Conservation (phyloP, 2,797 vertebrate genomes). For the Hapalemur alaotrensis region DNA sequence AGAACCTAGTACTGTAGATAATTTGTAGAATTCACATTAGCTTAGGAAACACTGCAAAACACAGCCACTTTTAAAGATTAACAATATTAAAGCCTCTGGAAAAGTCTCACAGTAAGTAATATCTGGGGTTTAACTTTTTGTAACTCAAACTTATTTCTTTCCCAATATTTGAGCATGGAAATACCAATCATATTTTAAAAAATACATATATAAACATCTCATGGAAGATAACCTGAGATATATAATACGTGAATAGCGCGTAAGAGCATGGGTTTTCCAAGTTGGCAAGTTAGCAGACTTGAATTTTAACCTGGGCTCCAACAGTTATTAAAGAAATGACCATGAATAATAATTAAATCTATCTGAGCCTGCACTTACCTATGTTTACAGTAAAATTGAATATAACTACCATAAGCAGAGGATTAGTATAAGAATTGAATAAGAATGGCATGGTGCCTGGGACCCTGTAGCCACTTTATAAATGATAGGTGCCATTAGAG, state of each 20-base stretch:
- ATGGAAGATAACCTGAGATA: background rate
- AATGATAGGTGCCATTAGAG: background rate
- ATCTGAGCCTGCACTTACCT: background rate
- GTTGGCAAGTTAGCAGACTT: background rate
- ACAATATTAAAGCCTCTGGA: background rate
- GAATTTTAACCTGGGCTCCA: background rate
- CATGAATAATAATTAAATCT: background rate
- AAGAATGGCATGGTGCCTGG: background rate
- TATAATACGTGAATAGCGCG: background rate
- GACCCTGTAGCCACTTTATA: background rate
- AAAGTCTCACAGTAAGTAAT: background rate
- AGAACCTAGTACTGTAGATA: background rate
- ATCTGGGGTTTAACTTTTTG: background rate
- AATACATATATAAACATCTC: background rate
- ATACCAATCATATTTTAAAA: background rate
- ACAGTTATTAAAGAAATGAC: background rate
- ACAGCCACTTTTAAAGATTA: background rate
- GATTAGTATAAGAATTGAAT: background rate
- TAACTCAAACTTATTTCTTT: background rate
- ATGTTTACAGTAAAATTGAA: background rate
- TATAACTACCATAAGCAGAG: background rate
- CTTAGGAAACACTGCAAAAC: background rate
- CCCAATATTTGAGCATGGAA: background rate
- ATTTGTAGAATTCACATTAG: background rate
- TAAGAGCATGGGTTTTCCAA: background rate